Evolutionary conservation across 1,140 invertebrate genomes (phyloP), one percentile per base, ranked within the genome.

Genomic region (Procambarus clarkii): DNA sequence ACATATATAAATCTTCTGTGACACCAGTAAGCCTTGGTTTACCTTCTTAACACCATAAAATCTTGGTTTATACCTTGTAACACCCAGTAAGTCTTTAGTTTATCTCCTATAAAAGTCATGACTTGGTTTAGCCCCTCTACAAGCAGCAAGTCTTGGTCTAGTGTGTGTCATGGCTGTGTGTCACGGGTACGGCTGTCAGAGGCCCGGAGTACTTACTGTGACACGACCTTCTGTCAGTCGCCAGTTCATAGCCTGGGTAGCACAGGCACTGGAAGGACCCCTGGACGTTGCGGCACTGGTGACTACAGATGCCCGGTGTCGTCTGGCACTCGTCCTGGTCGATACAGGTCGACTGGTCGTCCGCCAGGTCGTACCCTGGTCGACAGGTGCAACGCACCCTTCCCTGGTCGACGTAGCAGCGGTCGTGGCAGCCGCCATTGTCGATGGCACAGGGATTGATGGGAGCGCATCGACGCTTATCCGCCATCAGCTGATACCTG

Each of bases 201-300:
- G 50, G 50, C 50, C 50, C 13, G 50, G 13, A 50, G 34, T 44
- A 92, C 93, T 93, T 92, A 95, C 95, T 95, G 80, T 92, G 89
- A 60, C 92, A 92, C 3, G 82, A 83, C 69, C 58, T 86, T 46
- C 86, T 34, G 82, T 92, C 92, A 15, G 83, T 54, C 5, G 80
- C 86, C 9, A 91, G 83, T 24, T 91, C 88, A 54, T 91, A 91
- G 8, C 92, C 88, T 5, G 88, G 24, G 46, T 82, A 95, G 94
- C 96, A 97, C 7, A 94, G 94, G 93, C 96, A 96, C 92, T 95
- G 95, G 93, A 95, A 96, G 11, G 93, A 94, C 45, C 94, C 95
- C 46, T 93, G 93, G 5, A 94, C 94, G 91, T 95, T 95, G 3
- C 79, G 91, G 91, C 94, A 95, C 18, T 88, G 74, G 13, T 94